Conservation (phyloP, 2,113 vertebrate species). For the Ranitomeya imitator region DNA sequence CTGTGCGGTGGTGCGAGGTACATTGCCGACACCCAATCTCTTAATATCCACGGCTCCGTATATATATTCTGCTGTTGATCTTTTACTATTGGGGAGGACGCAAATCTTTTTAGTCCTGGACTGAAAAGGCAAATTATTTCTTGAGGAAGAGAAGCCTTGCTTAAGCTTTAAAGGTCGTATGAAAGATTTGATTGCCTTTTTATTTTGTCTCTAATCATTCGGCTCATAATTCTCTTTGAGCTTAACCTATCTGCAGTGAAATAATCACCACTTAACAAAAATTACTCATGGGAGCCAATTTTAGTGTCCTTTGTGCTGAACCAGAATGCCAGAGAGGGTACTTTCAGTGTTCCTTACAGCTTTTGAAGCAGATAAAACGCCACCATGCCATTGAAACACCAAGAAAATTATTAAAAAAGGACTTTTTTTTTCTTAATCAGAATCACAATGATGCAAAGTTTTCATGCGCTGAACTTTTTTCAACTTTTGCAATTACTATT, state of each 20-base stretch:
- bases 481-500: not conserved
- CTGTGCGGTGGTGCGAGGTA: too few relatives aligned
- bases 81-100: not conserved
- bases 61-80: not conserved
- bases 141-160: not conserved
- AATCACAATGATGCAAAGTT: not conserved
- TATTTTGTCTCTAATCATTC: slow-evolving; percentile 54
- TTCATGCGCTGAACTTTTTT: not conserved
- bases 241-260: slow-evolving; percentile 49
- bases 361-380: slow-evolving; percentile 4
- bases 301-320: slow-evolving; percentile 46
- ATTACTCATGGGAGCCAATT: slow-evolving; percentile 53
- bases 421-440: not conserved
- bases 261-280: slow-evolving; percentile 56
- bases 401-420: not conserved
- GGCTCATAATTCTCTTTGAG: slow-evolving; percentile 53
- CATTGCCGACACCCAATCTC: too few relatives aligned
- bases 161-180: slow-evolving; percentile 42
- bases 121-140: slow-evolving; percentile 19
- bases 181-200: slow-evolving; percentile 53
- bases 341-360: not conserved
- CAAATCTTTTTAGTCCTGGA: not conserved
- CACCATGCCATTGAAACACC: not conserved
- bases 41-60: not conserved
- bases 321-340: slow-evolving; percentile 34